Evolutionary conservation across 2,888 invertebrate species (phyloP), one percentile per base, ranked within the genome.

Genomic region (Drosophila sordidula): DNA sequence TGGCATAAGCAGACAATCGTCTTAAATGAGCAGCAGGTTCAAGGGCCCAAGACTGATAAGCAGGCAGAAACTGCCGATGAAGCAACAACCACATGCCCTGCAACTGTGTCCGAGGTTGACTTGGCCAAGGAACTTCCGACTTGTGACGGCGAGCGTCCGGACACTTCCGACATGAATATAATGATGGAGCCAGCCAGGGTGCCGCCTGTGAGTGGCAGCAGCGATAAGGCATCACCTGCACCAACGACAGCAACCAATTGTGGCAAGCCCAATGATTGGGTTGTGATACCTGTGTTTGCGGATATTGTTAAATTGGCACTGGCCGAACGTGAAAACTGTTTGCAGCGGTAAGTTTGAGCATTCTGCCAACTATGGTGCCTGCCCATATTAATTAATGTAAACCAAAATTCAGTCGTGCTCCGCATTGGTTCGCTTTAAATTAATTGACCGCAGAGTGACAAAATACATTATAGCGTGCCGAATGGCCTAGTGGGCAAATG

Each of bases 241-340:
- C 11, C 49, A 45, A 4, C 22, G 34, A 18, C 57, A 42, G 38
- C 8, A 34, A 11, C 29, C 32, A 32, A 12, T 41, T 41, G 54
- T 44, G 44, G 14, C 26, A 74, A 61, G 25, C 74, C 56, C 8
- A 74, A 61, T 42, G 73, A 74, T 66, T 92, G 92, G 92, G 91
- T 92, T 83, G 92, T 92, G 80, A 91, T 92, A 81, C 92, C 92
- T 66, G 92, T 92, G 70, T 92, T 91, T 90, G 90, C 91, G 77
- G 92, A 92, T 89, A 92, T 92, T 89, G 92, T 92, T 79, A 91
- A 92, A 90, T 90, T 92, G 80, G 92, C 92, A 65, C 72, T 92
- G 86, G 88, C 85, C 75, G 91, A 90, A 82, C 91, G 92, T 80
- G 91, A 92, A 69, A 91, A 91, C 69, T 91, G 92, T 80, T 85